Evolutionary conservation across 2,113 vertebrate species (phyloP), one percentile per base, ranked within the genome.

Genomic region (Cisticola juncidis): DNA sequence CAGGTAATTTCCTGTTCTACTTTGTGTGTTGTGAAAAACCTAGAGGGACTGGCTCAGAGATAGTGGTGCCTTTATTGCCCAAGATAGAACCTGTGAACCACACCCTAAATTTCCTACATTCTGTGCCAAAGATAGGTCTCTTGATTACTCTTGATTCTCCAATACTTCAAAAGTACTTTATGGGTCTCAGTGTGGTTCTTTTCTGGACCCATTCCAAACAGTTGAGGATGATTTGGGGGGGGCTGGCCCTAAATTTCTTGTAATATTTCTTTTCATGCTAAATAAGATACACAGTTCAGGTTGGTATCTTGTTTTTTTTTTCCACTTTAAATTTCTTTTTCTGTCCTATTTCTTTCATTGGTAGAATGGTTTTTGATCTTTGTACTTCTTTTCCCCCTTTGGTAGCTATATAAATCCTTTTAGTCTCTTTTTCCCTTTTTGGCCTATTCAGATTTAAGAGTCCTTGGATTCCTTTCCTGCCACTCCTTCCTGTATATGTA

Each of bases 391-490:
- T 77, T n/a, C 6, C 18, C 19, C 8, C 13, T 93, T 93, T 26
- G 1, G 7, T 85, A 60, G 44, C 47, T 94, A 9, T 86, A 35
- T 62, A 91, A 90, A 15, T 58, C 9, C 31, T 95, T 28, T 82
- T 95, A 73, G 61, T 88, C 45, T 79, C 16, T 21, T 79, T 95
- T 91, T 82, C 28, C 61, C 9, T 91, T 88, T 94, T 88, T 73
- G 54, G 5, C 24, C 33, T 76, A 72, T 76, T 94, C 86, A 91
- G 29, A 65, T 72, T 92, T 83, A 65, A 89, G 68, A 29, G 36
- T 92, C 31, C n/a, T 81, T 92, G 45, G 19, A 90, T 90, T 73
- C 81, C 84, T 94, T 94, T 95, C 88, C 90, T 94, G 79, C 47
- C 85, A 81, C 68, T 90, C 82, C 76, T 95, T 96, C 82, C 80